phyloP scores from a whole-genome alignment of 2,888 invertebrate genomes.

The Phalera bucephala region DNA sequence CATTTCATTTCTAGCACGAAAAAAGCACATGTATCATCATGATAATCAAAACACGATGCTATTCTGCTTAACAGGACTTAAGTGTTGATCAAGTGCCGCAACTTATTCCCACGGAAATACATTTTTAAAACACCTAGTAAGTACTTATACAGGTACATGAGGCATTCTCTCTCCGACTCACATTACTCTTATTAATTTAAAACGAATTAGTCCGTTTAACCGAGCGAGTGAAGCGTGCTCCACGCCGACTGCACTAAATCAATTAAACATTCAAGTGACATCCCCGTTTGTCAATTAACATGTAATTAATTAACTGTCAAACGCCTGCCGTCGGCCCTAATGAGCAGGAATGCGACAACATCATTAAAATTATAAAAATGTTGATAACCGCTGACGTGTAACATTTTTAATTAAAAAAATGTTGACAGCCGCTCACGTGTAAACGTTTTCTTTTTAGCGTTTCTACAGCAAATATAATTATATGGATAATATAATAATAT shows the following conservation, averaged over 20 bases:
- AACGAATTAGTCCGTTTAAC: neutral
- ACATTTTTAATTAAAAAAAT: constrained; percentile 2
- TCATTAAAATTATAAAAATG: constrained; percentile 3
- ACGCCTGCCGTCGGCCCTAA: constrained; percentile 7
- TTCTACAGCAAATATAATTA: too few relatives aligned
- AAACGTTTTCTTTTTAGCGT: neutral
- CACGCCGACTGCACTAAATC: constrained; percentile 16
- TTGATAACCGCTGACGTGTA: constrained; percentile 8
- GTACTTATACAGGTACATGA: too few relatives aligned
- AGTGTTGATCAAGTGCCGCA: too few relatives aligned
- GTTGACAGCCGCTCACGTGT: constrained; percentile 8
- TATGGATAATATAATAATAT: too few relatives aligned
- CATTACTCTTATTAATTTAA: too few relatives aligned
- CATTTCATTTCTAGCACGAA: too few relatives aligned
- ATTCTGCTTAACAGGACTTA: too few relatives aligned
- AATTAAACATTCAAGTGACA: constrained; percentile 14
- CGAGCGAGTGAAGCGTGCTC: constrained; percentile 4
- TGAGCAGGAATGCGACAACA: constrained; percentile 3
- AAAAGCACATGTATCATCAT: too few relatives aligned
- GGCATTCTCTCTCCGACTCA: too few relatives aligned
- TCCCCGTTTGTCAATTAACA: constrained; percentile 16
- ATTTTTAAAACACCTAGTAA: too few relatives aligned
- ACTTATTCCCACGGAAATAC: too few relatives aligned
- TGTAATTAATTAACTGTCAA: constrained; percentile 15
- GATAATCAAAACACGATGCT: too few relatives aligned